phyloP scores from a whole-genome alignment of 2,888 invertebrate species.

The Stramonita haemastoma region DNA sequence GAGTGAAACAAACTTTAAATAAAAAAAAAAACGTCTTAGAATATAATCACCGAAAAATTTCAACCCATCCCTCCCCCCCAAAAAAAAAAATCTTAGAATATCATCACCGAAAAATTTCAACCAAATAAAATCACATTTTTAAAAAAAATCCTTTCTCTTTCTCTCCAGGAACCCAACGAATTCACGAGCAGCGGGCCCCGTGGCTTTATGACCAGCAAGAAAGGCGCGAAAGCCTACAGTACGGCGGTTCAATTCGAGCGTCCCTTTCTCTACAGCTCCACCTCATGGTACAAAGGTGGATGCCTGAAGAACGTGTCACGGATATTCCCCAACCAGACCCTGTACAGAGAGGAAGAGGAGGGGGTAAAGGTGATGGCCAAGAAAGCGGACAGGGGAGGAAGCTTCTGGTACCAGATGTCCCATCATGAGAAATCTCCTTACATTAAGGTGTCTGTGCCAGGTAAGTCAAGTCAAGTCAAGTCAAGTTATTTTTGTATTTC shows the following conservation, averaged over 20 bases:
- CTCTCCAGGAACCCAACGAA: background rate
- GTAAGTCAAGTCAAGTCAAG: too few relatives aligned
- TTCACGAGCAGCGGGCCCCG: background rate
- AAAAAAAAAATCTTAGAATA: constrained; percentile 53
- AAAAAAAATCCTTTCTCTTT: too few relatives aligned
- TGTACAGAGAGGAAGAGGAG: constrained; percentile 55
- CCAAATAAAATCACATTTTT: too few relatives aligned
- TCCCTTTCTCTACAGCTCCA: constrained; percentile 70
- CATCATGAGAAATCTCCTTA: constrained; percentile 59
- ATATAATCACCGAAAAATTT: too few relatives aligned
- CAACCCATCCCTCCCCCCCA: too few relatives aligned
- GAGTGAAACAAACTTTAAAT: too few relatives aligned
- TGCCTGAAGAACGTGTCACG: constrained; percentile 64
- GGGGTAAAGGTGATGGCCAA: constrained; percentile 56
- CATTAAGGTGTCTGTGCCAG: constrained; percentile 68
- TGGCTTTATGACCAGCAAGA: constrained; percentile 4
- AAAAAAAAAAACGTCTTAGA: constrained; percentile 55
- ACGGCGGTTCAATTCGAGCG: constrained; percentile 69
- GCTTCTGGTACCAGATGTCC: constrained; percentile 64
- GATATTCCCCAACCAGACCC: constrained; percentile 64
- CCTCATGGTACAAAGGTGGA: constrained; percentile 60
- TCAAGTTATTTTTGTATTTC: too few relatives aligned
- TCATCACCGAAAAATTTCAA: too few relatives aligned
- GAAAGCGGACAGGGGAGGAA: constrained; percentile 32
- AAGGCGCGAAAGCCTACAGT: constrained; percentile 44